Evolutionary conservation across 2,113 vertebrate genomes (phyloP), one percentile per base, ranked within the genome.

Genomic region (Lepidothrix coronata): DNA sequence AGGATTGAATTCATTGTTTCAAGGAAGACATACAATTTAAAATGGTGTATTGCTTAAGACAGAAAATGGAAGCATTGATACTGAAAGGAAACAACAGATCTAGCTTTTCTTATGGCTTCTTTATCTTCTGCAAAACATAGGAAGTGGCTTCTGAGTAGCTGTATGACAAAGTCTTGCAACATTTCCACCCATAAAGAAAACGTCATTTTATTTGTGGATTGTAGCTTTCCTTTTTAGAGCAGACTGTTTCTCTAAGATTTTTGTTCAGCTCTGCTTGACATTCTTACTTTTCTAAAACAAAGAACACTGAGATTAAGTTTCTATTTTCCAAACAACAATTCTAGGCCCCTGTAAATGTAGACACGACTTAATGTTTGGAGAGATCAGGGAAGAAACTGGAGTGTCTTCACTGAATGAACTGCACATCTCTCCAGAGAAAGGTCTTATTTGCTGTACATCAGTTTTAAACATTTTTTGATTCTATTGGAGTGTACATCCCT

Each of bases 381-480:
- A 66, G 5, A 41, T 11, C 9, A 33, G 5, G 24, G 30, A 24
- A 66, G 30, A 89, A 89, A 46, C 5, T 23, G 4, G 13, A 44
- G 3, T 28, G 0, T 16, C n/a, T 85, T 74, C 21, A 41, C 8
- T 11, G n/a, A 55, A 51, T 35, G 25, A 81, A 41, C 1, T 0
- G 0, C 4, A 14, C 0, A 0, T 12, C 2, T 51, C 28, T 55
- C 8, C 31, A 51, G 58, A 61, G 35, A 59, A 74, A 78, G 7
- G 3, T 16, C 3, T 63, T 54, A 9, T 62, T 59, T 55, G 9
- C 5, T 49, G 11, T 62, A 20, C 11, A 20, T 31, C 12, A 25
- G 1, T 33, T 93, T 73, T 57, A 87, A 80, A 62, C 4, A 41
- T 19, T 4, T 70, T 2, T 73, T 77, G 4, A 27, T 48, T 70